Percentiles rank a stretch among this genome's conserved stretches.
Conservation (phyloP, 2,113 vertebrate genomes). For the Quiscalus mexicanus region DNA sequence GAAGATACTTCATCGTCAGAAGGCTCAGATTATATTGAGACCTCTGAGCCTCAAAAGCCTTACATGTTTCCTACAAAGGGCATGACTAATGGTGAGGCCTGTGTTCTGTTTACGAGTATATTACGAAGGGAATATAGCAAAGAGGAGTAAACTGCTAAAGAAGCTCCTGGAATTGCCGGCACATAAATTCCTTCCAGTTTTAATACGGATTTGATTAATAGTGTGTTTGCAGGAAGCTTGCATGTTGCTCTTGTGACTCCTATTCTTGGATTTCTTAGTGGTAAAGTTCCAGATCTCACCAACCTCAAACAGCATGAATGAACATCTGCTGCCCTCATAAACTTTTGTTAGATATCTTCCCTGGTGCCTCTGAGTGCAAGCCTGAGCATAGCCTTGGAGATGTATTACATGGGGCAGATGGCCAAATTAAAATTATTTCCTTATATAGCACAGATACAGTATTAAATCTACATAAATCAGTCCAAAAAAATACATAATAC, state of each 20-base stretch:
- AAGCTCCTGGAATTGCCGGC: background rate
- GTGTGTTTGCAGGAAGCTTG: background rate
- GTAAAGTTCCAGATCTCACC: conserved; percentile 12
- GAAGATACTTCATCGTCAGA: background rate
- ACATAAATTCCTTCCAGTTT: background rate
- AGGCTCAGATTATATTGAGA: background rate
- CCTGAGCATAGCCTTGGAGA: background rate
- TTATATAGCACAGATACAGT: background rate
- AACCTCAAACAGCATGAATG: background rate
- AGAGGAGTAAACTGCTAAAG: background rate
- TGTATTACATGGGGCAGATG: conserved; percentile 17
- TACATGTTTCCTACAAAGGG: background rate
- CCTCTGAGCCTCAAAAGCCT: background rate
- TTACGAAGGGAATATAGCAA: background rate
- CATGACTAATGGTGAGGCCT: background rate
- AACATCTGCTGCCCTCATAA: conserved; percentile 16
- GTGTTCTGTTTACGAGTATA: background rate
- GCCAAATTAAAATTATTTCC: conserved; percentile 57
- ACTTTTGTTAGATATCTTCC: background rate
- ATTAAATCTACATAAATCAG: background rate
- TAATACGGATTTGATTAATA: background rate
- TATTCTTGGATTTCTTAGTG: background rate
- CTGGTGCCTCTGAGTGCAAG: background rate
- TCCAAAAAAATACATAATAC: background rate
- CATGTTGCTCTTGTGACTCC: background rate